Conservation (phyloP, 2,888 invertebrate genomes). For the Cotesia congregata region DNA sequence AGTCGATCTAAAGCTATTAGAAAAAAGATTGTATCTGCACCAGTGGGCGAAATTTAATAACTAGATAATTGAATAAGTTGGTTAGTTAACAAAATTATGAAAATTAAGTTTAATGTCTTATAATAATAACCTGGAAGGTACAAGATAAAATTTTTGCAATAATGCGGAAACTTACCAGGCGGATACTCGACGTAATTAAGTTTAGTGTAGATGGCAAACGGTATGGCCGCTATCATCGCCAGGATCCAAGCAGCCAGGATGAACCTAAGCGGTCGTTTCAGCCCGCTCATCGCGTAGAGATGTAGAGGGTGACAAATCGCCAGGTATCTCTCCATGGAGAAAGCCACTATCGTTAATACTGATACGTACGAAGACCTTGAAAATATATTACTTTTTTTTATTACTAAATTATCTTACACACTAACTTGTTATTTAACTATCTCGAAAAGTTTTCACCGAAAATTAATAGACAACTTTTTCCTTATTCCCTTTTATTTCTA, state of each 20-base stretch:
- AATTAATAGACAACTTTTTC: not conserved
- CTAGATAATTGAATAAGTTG: not conserved
- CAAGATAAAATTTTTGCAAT: not conserved
- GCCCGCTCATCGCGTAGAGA: conserved; percentile 85
- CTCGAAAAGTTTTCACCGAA: not conserved
- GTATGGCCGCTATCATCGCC: conserved; percentile 81
- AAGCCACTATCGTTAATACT: conserved; percentile 90
- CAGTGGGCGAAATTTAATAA: no score
- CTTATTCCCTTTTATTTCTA: no score
- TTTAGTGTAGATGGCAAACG: conserved; percentile 81
- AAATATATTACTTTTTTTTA: conserved; percentile 47
- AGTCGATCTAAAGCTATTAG: no score
- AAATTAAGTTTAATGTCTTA: not conserved
- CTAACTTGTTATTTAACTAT: not conserved
- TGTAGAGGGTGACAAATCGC: conserved; percentile 92
- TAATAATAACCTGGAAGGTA: not conserved
- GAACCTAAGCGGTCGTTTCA: conserved; percentile 83
- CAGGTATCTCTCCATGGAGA: conserved; percentile 89
- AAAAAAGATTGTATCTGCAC: no score
- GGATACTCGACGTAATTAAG: conserved; percentile 83
- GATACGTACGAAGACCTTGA: conserved; percentile 89
- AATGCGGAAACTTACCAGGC: conserved; percentile 70
- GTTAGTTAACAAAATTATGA: not conserved
- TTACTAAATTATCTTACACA: not conserved
- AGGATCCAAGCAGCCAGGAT: conserved; percentile 83